Base-by-base conservation (phyloP, 2,888 invertebrate species). In the Noctua janthina region DNA sequence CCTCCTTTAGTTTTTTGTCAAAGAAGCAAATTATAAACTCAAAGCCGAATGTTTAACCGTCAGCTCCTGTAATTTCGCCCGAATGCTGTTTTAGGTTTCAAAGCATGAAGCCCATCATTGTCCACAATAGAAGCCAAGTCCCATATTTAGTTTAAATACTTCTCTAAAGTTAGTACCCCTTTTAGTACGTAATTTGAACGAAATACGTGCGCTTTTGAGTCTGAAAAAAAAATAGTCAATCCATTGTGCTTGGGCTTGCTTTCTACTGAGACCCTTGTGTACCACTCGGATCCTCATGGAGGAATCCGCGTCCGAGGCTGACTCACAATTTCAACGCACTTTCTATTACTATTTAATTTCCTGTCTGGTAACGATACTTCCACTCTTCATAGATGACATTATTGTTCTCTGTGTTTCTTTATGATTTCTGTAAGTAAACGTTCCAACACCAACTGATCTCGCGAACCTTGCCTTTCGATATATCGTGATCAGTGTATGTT, bases 221-320 rank as follows among this genome's bases (percentile, higher is more conserved):
- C 92, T 91, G 90, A 39, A 89, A 83, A 86, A 81, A 78, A 76
- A 87, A 29, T 94, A 95, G 94, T 94, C 88, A 93, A 93, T 94
- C 94, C 93, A 92, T 94, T 94, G 92, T 95, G 96, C 96, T 96
- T 97, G 95, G 96, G 96, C 96, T 96, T 97, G 96, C 96, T 97
- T 95, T 94, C 87, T 93, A 92, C 93, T 90, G 91, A 93, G 92
- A 93, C 92, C 94, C 93, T 94, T 92, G 87, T 90, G 69, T 83
- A 90, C 91, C 88, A 91, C 93, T 93, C 93, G 92, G 93, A 93
- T 92, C 91, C 91, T 88, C 90, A 91, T 87, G 88, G 89, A 91
- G 87, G 87, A 88, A 90, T 94, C 92, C 92, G 93, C 92, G 94
- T 89, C 83, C 84, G 89, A 89, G 94, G 93, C 94, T 90, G 89